Evolutionary conservation across 2,113 vertebrate genomes (phyloP), one percentile per base, ranked within the genome.

Genomic region (Callospermophilus lateralis): DNA sequence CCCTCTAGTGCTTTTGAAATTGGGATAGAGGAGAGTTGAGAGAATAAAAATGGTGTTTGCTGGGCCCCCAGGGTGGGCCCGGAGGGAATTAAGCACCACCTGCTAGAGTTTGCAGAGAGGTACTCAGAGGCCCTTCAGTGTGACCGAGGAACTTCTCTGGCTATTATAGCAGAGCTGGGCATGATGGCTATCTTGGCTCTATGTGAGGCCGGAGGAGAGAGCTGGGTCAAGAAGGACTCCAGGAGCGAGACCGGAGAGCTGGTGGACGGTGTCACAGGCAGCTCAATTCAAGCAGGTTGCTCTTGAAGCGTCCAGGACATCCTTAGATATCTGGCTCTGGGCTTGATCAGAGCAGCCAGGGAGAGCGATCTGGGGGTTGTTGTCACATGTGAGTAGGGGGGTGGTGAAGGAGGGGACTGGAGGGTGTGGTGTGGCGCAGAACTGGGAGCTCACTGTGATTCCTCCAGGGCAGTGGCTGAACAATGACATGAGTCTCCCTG

Each of bases 101-200:
- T 26, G 16, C 39, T 76, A 1, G 68, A 37, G 19, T 8, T 24
- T 3, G 0, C 19, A 17, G 37, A 51, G 68, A 85, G n/a, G 4
- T 4, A 0, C 24, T 55, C 34, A 0, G 42, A n/a, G 80, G 1
- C 0, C 4, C 7, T 39, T 2, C 5, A 4, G 0, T 19, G 42
- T 1, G 32, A n/a, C 16, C 32, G 67, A 84, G 84, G 45, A 34
- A 8, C 70, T 93, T 22, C 68, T 65, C 80, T 81, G 67, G 63
- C 76, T 58, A 67, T 8, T 0, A 22, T 37, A 93, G 84, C 3
- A 0, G 19, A 24, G 70, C 55, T 58, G 39, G 72, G 30, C 45
- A 20, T 39, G 37, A 15, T 17, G 8, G 68, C 37, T 39, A 53
- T n/a, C 22, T 2, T 32, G 68, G 67, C 1, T 2, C 24, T 1